These are phyloP conservation scores for Chirona hameri DNA, from an alignment of 2,888 invertebrate genomes.

Conservation along the genomic window DNA sequence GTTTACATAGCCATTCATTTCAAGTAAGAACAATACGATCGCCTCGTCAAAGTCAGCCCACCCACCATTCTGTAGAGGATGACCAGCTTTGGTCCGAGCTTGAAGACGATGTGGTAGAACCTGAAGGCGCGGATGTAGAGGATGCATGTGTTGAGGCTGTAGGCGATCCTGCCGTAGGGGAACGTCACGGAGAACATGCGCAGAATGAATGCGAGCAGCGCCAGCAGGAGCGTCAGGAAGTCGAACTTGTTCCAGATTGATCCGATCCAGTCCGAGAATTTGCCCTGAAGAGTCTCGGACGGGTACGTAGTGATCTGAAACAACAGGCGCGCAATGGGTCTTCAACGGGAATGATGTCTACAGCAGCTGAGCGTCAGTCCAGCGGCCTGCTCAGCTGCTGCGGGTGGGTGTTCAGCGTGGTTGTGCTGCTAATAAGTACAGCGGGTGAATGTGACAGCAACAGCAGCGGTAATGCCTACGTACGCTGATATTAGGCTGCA, in stretches of 20 bases:
- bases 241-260: slow-evolving; percentile 45
- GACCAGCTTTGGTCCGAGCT: slow-evolving; percentile 50
- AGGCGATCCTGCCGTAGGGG: slow-evolving; percentile 46
- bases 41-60: too few relatives aligned
- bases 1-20: too few relatives aligned
- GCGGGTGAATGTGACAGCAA: too few relatives aligned
- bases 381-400: too few relatives aligned
- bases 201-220: slow-evolving; percentile 41
- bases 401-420: too few relatives aligned
- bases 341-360: too few relatives aligned
- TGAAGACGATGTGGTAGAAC: slow-evolving; percentile 47
- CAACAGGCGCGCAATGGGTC: not conserved
- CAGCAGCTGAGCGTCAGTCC: too few relatives aligned
- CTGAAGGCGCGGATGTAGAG: slow-evolving; percentile 47
- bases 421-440: too few relatives aligned
- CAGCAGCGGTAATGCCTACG: too few relatives aligned
- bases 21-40: too few relatives aligned
- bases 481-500: too few relatives aligned
- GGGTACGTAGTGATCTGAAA: slow-evolving; percentile 40
- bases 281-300: slow-evolving; percentile 41
- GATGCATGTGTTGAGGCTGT: slow-evolving; percentile 46
- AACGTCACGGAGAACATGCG: slow-evolving; percentile 42
- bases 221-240: slow-evolving; percentile 41
- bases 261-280: slow-evolving; percentile 46
- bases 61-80: slow-evolving; percentile 49